Evolutionary conservation across 2,888 invertebrate genomes (phyloP), one percentile per base, ranked within the genome.

Genomic region (Melieria omissa): DNA sequence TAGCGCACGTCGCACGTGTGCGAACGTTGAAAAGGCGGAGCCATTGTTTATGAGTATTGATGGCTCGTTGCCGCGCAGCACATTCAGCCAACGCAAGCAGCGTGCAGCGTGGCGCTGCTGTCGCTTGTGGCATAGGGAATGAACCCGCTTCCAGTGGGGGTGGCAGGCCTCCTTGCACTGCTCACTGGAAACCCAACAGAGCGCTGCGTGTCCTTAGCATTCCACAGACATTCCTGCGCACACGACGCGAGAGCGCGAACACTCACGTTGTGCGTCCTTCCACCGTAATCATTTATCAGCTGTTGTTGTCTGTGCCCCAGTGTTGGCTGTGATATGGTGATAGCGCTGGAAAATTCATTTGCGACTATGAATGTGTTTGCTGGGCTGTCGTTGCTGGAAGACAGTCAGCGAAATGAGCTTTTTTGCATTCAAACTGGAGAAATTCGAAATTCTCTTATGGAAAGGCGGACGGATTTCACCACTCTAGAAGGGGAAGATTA

Each of bases 201-300:
- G 29, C 29, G 29, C 29, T n/a, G 12, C 46, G 65, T 6, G 14
- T 42, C 41, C 41, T n/a, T 14, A 54, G 42, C 14, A 4, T 65
- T 64, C 41, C 46, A 14, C 14, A 5, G 61, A 1, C 41, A 29
- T 16, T 63, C 3, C 29, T 12, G 57, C 41, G 3, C 4, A 47
- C 29, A 6, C 8, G n/a, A 14, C 8, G 5, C 12, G 52, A 52
- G 52, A 52, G 52, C 6, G 6, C 12, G 52, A 52, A 8, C 49
- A 49, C 12, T 12, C 12, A 14, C 12, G 5, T 52, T 5, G 9
- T 52, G 1, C 52, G 5, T 57, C 7, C 41, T 64, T 70, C 64
- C 58, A 70, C 52, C 49, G 64, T 65, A 70, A 70, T 70, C 64
- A 70, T 64, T 70, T 65, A 70, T 70, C 64, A 70, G 70, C 70